Percentiles rank a stretch among this genome's conserved stretches.
These are phyloP conservation scores for Drosophila neoperkinsi DNA, from an alignment of 2,888 invertebrate species.

Conservation along the genomic window DNA sequence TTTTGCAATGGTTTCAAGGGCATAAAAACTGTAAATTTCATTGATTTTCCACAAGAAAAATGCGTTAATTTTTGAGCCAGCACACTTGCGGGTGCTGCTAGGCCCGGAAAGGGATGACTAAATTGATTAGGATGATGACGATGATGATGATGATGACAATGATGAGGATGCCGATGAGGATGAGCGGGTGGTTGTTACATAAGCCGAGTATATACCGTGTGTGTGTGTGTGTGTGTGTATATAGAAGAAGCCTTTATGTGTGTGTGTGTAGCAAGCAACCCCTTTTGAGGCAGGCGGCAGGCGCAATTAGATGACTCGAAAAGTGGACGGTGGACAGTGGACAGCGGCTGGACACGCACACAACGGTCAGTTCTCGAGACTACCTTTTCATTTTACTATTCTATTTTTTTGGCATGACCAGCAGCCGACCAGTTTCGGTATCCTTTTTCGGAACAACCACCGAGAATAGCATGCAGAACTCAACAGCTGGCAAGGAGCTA, in stretches of 20 bases:
- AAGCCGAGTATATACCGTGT: constrained; percentile 24
- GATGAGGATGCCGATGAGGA: constrained; percentile 18
- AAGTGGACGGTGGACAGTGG: constrained; percentile 37
- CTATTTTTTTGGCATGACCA: constrained; percentile 59
- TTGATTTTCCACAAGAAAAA: constrained; percentile 62
- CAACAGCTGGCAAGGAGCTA: constrained; percentile 64
- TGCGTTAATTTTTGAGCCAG: constrained; percentile 58
- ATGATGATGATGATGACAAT: constrained; percentile 14
- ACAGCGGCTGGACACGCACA: constrained; percentile 42
- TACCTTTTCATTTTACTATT: constrained; percentile 31
- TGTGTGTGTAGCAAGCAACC: constrained; percentile 46
- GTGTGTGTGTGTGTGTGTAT: neutral
- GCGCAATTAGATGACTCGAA: constrained; percentile 65
- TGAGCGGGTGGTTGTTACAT: constrained; percentile 60
- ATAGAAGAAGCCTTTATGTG: neutral
- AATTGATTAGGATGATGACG: constrained; percentile 2
- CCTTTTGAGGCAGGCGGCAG: constrained; percentile 53
- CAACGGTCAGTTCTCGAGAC: constrained; percentile 39
- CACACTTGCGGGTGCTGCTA: constrained; percentile 52
- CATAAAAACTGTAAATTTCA: constrained; percentile 46
- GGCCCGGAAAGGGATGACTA: constrained; percentile 12
- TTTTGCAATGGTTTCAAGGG: neutral
- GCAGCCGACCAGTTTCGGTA: constrained; percentile 33
- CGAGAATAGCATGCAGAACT: constrained; percentile 46
- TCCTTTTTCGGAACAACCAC: constrained; percentile 67